Evolutionary conservation across 2,113 vertebrate genomes (phyloP).

Genomic region (Neotragus pygmaeus): DNA sequence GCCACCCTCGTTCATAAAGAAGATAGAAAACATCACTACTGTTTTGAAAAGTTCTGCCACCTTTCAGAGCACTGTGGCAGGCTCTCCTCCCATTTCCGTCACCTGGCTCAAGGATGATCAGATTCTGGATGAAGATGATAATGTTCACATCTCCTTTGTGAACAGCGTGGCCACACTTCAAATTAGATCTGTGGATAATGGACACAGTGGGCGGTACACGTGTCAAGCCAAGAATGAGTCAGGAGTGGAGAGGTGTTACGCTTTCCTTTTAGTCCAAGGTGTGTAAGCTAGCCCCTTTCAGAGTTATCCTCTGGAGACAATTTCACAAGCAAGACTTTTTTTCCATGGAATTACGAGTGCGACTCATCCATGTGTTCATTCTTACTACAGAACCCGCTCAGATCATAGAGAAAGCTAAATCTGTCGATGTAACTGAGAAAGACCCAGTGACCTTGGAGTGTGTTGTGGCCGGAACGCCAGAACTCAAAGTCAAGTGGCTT

Average conservation of each 20-base stretch:
- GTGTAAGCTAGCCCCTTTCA: conserved; percentile 65
- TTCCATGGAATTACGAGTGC: background rate
- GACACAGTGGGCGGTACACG: conserved; percentile 90
- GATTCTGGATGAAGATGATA: conserved; percentile 90
- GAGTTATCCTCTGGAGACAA: background rate
- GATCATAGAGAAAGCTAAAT: conserved; percentile 93
- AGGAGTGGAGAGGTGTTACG: conserved; percentile 91
- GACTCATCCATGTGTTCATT: conserved; percentile 62
- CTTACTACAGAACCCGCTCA: conserved; percentile 89
- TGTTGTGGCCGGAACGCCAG: conserved; percentile 93
- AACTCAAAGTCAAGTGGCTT: conserved; percentile 94
- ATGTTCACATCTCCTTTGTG: conserved; percentile 87
- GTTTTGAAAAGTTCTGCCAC: conserved; percentile 88
- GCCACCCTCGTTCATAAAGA: conserved; percentile 91
- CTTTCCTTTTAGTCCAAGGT: conserved; percentile 95
- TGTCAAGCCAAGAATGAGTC: conserved; percentile 96
- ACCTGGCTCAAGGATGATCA: conserved; percentile 96
- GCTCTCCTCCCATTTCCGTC: conserved; percentile 89
- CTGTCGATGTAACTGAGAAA: conserved; percentile 91
- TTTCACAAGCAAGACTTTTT: background rate
- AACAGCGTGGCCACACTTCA: conserved; percentile 86
- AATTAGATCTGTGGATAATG: conserved; percentile 84
- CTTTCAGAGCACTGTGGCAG: conserved; percentile 87
- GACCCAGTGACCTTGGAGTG: conserved; percentile 95
- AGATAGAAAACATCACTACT: conserved; percentile 87